phyloP scores from a whole-genome alignment of 2,113 vertebrate genomes.

The Scopus umbretta region DNA sequence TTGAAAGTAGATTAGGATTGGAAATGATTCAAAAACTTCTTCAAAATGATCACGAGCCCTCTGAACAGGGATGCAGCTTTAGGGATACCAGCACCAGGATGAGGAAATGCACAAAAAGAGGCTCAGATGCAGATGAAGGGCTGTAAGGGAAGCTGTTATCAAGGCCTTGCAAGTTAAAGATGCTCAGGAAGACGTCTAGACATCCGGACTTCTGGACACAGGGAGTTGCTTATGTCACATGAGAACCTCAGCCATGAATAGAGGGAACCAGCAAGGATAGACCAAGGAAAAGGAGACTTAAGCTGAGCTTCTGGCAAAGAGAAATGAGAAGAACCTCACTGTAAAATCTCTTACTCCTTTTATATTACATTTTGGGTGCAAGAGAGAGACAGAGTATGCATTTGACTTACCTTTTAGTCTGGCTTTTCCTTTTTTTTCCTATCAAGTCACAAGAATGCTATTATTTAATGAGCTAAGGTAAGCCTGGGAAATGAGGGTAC shows the following conservation, averaged over 20 bases:
- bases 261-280: not conserved
- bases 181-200: not conserved
- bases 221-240: not conserved
- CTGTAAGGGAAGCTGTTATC: not conserved
- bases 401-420: not conserved
- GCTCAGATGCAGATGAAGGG: not conserved
- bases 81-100: not conserved
- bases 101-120: not conserved
- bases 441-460: not conserved
- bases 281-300: not conserved
- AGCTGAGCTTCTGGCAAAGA: not conserved
- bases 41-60: not conserved
- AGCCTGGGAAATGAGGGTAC: not conserved
- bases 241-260: not conserved
- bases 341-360: not conserved
- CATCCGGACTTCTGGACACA: not conserved
- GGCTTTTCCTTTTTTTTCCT: not conserved
- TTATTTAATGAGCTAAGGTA: not conserved
- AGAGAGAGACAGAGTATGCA: not conserved
- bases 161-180: not conserved
- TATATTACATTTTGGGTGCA: not conserved
- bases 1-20: constrained; percentile 5
- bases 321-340: not conserved
- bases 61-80: not conserved
- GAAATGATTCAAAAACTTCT: not conserved